Evolutionary conservation across 2,113 vertebrate genomes (phyloP).

Genomic region (Coreoperca whiteheadi): DNA sequence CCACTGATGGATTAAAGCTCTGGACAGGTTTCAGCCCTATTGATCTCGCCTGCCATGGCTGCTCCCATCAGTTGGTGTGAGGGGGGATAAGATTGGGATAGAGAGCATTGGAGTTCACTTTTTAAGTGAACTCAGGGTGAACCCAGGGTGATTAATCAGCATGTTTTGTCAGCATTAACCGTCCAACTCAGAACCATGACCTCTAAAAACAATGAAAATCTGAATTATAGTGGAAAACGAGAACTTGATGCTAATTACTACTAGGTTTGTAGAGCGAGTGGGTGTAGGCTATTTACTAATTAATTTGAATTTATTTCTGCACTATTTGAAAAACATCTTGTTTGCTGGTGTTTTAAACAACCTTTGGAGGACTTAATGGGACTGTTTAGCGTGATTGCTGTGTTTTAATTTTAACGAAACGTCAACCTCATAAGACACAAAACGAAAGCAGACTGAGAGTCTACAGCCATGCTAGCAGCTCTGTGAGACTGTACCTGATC

Average conservation of each 20-base stretch:
- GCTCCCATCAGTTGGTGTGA: conserved; percentile 66
- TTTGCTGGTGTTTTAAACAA: conserved; percentile 36
- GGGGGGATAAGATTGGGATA: conserved; percentile 19
- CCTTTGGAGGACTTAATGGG: conserved; percentile 23
- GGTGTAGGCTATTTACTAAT: conserved; percentile 38
- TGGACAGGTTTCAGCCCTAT: conserved; percentile 79
- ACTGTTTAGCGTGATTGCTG: conserved; percentile 28
- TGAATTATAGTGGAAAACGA: background rate
- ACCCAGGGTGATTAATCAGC: conserved; percentile 29
- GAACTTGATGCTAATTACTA: conserved; percentile 20
- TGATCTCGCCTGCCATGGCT: conserved; percentile 77
- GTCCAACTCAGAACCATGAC: background rate
- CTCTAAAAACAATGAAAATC: background rate
- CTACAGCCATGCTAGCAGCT: background rate
- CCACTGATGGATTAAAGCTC: conserved; percentile 78
- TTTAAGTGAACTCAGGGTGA: conserved; percentile 7
- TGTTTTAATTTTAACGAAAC: conserved; percentile 12
- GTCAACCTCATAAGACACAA: background rate
- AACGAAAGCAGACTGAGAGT: background rate
- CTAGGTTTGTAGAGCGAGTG: conserved; percentile 19
- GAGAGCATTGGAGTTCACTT: conserved; percentile 38
- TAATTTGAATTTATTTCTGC: conserved; percentile 33
- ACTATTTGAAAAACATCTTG: conserved; percentile 35
- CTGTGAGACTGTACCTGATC: background rate
- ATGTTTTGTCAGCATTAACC: background rate